phyloP scores from a whole-genome alignment of 2,113 vertebrate genomes.

The Rhabdomys dilectus region DNA sequence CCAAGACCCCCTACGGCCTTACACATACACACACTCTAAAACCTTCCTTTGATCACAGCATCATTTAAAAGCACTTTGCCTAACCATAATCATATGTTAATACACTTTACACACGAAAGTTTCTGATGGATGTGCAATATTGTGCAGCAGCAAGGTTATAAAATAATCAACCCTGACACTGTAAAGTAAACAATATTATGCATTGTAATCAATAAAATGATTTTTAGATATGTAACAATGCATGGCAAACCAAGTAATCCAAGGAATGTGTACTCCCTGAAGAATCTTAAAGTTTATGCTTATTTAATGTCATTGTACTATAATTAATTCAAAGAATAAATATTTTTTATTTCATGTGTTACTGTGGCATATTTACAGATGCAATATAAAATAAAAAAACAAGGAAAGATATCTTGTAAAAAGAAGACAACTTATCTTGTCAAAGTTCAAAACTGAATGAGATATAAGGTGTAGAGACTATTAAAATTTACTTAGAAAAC shows the following conservation, averaged over 20 bases:
- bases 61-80: not conserved
- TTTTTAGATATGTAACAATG: conserved; percentile 62
- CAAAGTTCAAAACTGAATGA: conserved; percentile 39
- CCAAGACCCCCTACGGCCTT: no score
- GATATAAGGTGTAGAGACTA: not conserved
- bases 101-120: not conserved
- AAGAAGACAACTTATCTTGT: not conserved
- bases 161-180: not conserved
- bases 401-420: not conserved
- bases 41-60: conserved; percentile 19
- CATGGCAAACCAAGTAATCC: conserved; percentile 29
- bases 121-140: not conserved
- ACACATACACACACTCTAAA: no score
- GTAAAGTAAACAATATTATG: not conserved
- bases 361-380: conserved; percentile 64
- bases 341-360: conserved; percentile 46
- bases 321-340: conserved; percentile 70
- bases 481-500: conserved; percentile 15
- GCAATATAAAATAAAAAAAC: conserved; percentile 1
- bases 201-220: not conserved
- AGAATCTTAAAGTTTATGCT: conserved; percentile 73
- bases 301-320: conserved; percentile 63
- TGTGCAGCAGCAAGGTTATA: not conserved
- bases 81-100: conserved; percentile 26
- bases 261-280: conserved; percentile 76